These are phyloP conservation scores for Bombus ignitus DNA, from an alignment of 1,140 invertebrate species.

Conservation along the genomic window DNA sequence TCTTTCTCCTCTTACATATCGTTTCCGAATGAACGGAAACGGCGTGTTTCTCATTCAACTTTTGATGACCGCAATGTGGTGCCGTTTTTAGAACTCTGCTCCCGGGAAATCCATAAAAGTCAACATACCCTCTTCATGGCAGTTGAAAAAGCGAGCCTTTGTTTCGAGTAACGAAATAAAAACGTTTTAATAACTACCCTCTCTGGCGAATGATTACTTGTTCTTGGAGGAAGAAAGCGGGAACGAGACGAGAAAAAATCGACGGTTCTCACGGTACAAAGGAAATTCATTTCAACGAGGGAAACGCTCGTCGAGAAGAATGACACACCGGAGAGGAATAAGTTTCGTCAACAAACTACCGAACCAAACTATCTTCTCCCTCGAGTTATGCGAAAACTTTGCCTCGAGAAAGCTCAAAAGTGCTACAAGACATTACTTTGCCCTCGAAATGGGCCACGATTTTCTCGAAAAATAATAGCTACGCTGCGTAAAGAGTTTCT, in stretches of 20 bases:
- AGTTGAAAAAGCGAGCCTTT: background rate
- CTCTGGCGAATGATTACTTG: background rate
- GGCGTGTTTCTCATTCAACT: background rate
- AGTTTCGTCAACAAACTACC: background rate
- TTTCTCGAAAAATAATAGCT: background rate
- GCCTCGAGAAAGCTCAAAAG: constrained; percentile 8
- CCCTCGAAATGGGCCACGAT: background rate
- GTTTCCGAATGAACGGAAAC: background rate
- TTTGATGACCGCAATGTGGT: background rate
- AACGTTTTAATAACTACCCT: constrained; percentile 9
- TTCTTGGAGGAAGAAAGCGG: background rate
- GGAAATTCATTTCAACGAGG: background rate
- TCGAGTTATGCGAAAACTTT: constrained; percentile 14
- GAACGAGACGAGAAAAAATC: background rate
- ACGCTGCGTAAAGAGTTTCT: background rate
- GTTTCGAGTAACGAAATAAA: background rate
- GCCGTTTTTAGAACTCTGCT: background rate
- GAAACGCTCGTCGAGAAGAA: background rate
- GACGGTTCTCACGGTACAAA: background rate
- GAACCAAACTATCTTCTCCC: background rate
- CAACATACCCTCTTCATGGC: background rate
- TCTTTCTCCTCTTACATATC: background rate
- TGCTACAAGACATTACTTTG: constrained; percentile 3
- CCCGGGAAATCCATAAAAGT: constrained; percentile 11
- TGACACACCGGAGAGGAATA: background rate